Conservation (phyloP, 2,888 invertebrate genomes). For the Spialia ferax region DNA sequence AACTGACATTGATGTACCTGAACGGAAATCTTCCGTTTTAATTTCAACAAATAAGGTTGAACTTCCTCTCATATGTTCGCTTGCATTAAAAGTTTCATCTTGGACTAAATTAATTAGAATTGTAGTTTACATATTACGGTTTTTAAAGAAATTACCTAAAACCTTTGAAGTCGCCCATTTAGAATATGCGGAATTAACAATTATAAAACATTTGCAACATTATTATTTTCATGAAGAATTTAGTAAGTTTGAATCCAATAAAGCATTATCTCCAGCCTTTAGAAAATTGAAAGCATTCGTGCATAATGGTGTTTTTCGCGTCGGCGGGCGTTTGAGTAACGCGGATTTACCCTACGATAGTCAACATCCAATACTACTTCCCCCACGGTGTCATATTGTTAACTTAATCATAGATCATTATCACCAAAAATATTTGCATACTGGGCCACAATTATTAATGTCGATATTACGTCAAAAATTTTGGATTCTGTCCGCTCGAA, state of each 20-base stretch:
- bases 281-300: slow-evolving; percentile 21
- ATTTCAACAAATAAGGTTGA: background rate
- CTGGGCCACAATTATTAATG: slow-evolving; percentile 6
- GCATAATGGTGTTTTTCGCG: slow-evolving; percentile 14
- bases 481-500: slow-evolving; percentile 46
- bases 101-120: slow-evolving; percentile 22
- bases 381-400: slow-evolving; percentile 13
- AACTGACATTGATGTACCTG: background rate
- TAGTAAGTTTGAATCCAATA: background rate
- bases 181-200: slow-evolving; percentile 13
- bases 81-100: slow-evolving; percentile 20
- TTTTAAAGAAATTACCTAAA: slow-evolving; percentile 19
- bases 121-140: slow-evolving; percentile 14
- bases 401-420: slow-evolving; percentile 23
- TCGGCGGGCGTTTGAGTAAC: slow-evolving; percentile 10
- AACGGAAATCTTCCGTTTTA: background rate
- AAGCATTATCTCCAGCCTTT: slow-evolving; percentile 10
- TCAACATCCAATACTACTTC: slow-evolving; percentile 20
- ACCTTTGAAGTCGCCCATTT: slow-evolving; percentile 9
- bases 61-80: background rate
- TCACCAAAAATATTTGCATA: slow-evolving; percentile 33
- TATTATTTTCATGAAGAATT: slow-evolving; percentile 12
- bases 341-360: slow-evolving; percentile 12
- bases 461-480: slow-evolving; percentile 44
- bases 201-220: slow-evolving; percentile 24